Base-by-base conservation (phyloP, 2,113 vertebrate species). In the Bombycilla garrulus region DNA sequence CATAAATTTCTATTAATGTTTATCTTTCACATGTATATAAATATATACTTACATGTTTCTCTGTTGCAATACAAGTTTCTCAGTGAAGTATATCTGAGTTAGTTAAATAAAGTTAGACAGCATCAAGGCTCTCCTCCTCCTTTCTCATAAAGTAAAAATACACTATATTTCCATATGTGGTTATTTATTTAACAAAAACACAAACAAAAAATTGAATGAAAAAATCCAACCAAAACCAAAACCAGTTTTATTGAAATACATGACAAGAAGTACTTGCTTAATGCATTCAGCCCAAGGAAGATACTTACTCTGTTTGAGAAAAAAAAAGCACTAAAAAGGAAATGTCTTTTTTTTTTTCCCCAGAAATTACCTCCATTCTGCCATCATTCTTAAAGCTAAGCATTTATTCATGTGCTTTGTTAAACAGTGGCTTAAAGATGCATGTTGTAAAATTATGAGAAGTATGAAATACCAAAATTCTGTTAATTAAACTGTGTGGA, bases 391-490 rank as follows among this genome's bases (percentile, higher is more conserved):
- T 88, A 71, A 84, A 83, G 40, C 25, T 45, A 61, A 69, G 16
- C 9, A 62, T 79, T 74, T 16, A 26, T 88, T 81, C 80, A 92
- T 72, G 29, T 57, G 44, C 11, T 90, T 90, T 90, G 45, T 81
- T 91, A 87, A 80, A 77, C 8, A 90, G 62, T 56, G 35, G 28
- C 33, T 82, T 90, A 91, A 96, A 92, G 79, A 91, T 45, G 40
- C n/a, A 73, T n/a, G 28, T 24, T 78, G 28, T 33, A 78, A 62
- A 95, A 88, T 45, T 35, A 48, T 44, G 23, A 83, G 54, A 80
- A 71, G 66, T 69, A 82, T 15, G 66, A 88, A 94, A 88, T 42
- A 72, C n/a, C 33, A 89, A 74, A 91, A 82, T 24, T 88, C 35
- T 66, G 44, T 58, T 92, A 87, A 91, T 85, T 93, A 88, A 92